Conservation (phyloP, 2,797 vertebrate genomes). For the Trachurus trachurus region DNA sequence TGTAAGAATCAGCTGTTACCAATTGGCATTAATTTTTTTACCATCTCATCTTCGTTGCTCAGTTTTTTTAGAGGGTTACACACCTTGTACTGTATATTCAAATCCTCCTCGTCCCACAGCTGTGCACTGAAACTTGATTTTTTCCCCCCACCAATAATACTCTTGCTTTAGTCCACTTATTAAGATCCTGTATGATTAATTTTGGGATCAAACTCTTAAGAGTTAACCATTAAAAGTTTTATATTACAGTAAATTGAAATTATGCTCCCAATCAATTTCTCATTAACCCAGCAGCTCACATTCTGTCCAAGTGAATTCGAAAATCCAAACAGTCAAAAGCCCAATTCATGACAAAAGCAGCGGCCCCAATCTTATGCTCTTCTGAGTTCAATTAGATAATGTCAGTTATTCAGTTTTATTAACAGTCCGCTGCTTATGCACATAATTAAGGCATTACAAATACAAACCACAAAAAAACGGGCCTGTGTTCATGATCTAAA, state of each 20-base stretch:
- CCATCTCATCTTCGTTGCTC: neutral
- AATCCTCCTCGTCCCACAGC: neutral
- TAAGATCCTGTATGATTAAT: neutral
- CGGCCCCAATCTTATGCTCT: conserved; percentile 22
- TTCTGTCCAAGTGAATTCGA: conserved; percentile 10
- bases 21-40: too few species aligned
- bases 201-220: conserved; percentile 36
- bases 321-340: conserved; percentile 37
- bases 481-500: conserved; percentile 20
- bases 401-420: conserved; percentile 33
- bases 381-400: conserved; percentile 45
- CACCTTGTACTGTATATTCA: too few species aligned
- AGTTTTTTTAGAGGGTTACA: neutral
- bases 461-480: conserved; percentile 10
- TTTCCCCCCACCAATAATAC: conserved; percentile 5
- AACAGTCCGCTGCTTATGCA: conserved; percentile 22
- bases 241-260: conserved; percentile 37
- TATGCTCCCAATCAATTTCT: conserved; percentile 39
- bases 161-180: neutral
- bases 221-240: conserved; percentile 31
- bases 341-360: conserved; percentile 34
- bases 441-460: conserved; percentile 43
- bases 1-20: conserved; percentile 13
- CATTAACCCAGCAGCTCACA: conserved; percentile 40
- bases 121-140: neutral